These are phyloP conservation scores for Aspiorhynchus laticeps DNA, from an alignment of 2,113 vertebrate species.

Conservation along the genomic window DNA sequence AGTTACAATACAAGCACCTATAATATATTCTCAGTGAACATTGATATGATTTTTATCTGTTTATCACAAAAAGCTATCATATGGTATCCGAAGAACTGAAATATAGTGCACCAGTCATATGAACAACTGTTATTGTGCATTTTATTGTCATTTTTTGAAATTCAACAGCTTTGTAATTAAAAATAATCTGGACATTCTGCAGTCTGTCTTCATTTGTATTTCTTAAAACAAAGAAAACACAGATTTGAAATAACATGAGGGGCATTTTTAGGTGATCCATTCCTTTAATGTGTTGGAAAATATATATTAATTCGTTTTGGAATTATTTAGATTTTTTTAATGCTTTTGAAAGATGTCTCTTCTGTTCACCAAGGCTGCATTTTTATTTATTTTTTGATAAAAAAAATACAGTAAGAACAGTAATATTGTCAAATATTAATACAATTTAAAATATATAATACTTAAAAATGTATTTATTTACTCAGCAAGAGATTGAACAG, in stretches of 20 bases:
- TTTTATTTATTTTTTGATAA: too few species aligned
- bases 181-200: background rate
- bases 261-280: background rate
- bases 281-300: background rate
- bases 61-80: background rate
- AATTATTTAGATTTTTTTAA: too few species aligned
- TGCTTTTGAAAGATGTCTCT: too few species aligned
- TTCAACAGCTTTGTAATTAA: background rate
- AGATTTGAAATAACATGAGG: background rate
- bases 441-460: too few species aligned
- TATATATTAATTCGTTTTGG: too few species aligned
- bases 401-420: background rate
- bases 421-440: too few species aligned
- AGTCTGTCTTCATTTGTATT: constrained; percentile 4
- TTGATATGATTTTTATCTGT: background rate
- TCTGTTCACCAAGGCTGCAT: too few species aligned
- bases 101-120: background rate
- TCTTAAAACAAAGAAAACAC: background rate
- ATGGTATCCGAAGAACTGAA: background rate
- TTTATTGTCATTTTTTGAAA: background rate
- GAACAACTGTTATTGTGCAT: background rate
- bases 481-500: background rate
- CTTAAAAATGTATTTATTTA: background rate
- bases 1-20: background rate
- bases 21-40: background rate